Base-by-base conservation (phyloP, 2,888 invertebrate species). In the Eulithis prunata region DNA sequence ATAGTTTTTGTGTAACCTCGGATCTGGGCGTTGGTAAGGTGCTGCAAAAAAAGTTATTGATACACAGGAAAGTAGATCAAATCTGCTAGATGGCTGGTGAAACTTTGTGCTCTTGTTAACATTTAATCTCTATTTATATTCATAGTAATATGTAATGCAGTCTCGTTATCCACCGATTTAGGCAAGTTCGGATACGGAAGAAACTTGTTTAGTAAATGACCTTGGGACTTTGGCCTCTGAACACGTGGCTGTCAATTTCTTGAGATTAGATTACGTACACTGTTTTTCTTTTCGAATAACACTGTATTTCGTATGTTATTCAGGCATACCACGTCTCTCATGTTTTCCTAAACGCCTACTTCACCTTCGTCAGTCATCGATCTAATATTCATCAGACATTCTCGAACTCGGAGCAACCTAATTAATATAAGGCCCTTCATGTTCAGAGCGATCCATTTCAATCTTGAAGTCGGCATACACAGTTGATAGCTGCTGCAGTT, bases 31-130 rank as follows among this genome's bases (percentile, higher is more conserved):
- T 76, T 74, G 72, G 75, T 70, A 70, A 72, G 14, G 60, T 55
- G 70, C 71, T 57, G 63, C 75, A 77, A 78, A 81, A 82, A 83
- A 70, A 55, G 66, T 74, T 76, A 75, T 78, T 78, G 75, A 75
- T 68, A 71, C 67, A 68, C 71, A 72, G 78, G 75, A 85, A 84
- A 82, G 81, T 84, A 73, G 79, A 78, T 76, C 78, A 77, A 78
- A 79, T 79, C 70, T 32, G 32, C 32, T 32, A 32, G 32, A 3
- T 32, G 66, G 76, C 68, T 75, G 72, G 79, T 76, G 80, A 81
- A 84, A 83, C 80, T 76, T 21, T 21, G 21, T 75, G 72, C 65
- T 74, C 13, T 14, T 49, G 55, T 32, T 32, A 32, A 32, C 32
- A 5, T 32, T 4, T 32, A 32, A 32, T 32, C 32, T 32, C 32